Evolutionary conservation across 92 coral and sea anemone species (phyloP), one percentile per base, ranked within the genome.

Genomic region (Montipora capitata): DNA sequence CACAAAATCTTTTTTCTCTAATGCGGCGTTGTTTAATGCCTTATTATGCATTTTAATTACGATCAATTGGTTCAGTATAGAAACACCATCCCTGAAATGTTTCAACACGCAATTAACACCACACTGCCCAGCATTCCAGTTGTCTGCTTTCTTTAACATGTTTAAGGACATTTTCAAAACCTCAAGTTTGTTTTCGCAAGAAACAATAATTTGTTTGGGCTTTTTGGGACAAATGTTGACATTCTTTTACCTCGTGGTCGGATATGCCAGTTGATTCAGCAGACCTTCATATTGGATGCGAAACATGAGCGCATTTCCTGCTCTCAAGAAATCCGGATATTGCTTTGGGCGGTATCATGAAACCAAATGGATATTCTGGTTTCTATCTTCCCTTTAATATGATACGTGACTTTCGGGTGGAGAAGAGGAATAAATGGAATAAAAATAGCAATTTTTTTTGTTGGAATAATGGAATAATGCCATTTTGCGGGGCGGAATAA

Each of bases 171-270:
- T 67, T 77, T 61, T 78, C 57, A 63, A 77, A 79, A 79, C 73
- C 42, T 63, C 13, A 79, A 12, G 84, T 45, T 79, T 65, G 84
- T 44, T 79, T 79, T 79, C 6, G 9, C 27, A 79, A 4, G 54
- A 64, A 79, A 79, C 84, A 79, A 79, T 54, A 15, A 43, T 63
- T 48, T 78, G 74, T 79, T 79, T 44, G 3, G 43, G n/a, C 66
- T 79, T 79, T 70, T 40, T 59, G 13, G 16, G 27, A 11, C 12
- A 16, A 8, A 77, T 14, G 20, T 11, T 65, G 27, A 43, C 20
- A 64, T 79, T 45, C 57, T 48, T 79, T 41, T 10, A 5, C n/a
- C 40, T 51, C 76, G 64, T 16, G 76, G 61, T 68, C 68, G 68
- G 77, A 40, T 81, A 49, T 69, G 85, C 7, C 14, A 2, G 17